These are phyloP conservation scores for Lasiurus cinereus DNA, from an alignment of 2,113 vertebrate species.

Conservation along the genomic window DNA sequence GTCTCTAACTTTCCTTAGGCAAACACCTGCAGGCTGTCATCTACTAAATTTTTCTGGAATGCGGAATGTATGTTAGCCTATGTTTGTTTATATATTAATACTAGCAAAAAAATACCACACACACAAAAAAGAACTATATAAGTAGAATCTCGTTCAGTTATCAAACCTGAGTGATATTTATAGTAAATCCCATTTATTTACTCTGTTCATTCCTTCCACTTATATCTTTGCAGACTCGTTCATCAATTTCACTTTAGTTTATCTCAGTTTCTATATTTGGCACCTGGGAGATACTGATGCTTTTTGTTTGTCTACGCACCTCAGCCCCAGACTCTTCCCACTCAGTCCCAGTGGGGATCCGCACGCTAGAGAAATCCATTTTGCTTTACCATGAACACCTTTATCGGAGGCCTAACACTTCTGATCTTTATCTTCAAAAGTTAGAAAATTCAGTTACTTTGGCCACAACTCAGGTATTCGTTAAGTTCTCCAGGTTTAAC, in stretches of 20 bases:
- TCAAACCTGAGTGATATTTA: not conserved
- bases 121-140: not conserved
- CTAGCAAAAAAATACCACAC: not conserved
- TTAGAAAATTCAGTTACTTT: conserved; percentile 34
- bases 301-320: conserved; percentile 49
- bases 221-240: not conserved
- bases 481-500: conserved; percentile 19
- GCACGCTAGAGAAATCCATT: conserved; percentile 69
- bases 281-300: conserved; percentile 39
- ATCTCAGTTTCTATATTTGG: conserved; percentile 74
- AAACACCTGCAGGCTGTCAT: conserved; percentile 33
- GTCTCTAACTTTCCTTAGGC: not conserved
- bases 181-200: conserved; percentile 34
- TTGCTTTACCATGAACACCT: not conserved
- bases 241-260: conserved; percentile 78
- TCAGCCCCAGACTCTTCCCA: not conserved
- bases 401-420: conserved; percentile 61
- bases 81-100: conserved; percentile 41
- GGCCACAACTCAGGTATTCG: not conserved
- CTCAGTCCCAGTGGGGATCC: conserved; percentile 52
- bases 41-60: not conserved
- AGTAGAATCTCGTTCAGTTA: not conserved
- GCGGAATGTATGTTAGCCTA: not conserved
- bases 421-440: not conserved
- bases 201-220: not conserved